These are phyloP conservation scores for Epinephelus awoara DNA, from an alignment of 2,797 vertebrate species.

Conservation along the genomic window DNA sequence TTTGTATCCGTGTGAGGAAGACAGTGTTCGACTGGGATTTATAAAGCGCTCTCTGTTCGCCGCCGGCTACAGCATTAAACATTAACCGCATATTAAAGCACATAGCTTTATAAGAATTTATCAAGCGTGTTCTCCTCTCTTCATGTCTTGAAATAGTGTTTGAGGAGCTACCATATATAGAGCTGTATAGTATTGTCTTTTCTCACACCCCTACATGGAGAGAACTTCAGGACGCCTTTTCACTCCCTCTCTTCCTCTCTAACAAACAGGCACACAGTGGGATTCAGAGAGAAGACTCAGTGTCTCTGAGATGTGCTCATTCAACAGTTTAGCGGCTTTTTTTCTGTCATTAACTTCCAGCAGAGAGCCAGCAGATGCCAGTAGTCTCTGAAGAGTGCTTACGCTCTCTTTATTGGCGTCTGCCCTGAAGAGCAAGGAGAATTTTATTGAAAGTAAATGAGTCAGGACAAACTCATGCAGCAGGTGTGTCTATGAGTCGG, in stretches of 20 bases:
- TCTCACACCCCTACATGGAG: constrained; percentile 62
- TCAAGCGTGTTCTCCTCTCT: constrained; percentile 19
- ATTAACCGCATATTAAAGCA: constrained; percentile 22
- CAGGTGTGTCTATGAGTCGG: constrained; percentile 43
- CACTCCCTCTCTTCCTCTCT: constrained; percentile 18
- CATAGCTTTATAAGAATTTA: constrained; percentile 27
- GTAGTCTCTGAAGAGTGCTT: constrained; percentile 40
- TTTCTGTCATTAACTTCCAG: constrained; percentile 40
- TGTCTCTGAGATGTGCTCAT: constrained; percentile 16
- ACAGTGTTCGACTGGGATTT: constrained; percentile 39
- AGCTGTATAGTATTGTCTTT: constrained; percentile 40
- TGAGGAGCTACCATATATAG: constrained; percentile 60
- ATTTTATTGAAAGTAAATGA: constrained; percentile 56
- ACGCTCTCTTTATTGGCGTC: constrained; percentile 26
- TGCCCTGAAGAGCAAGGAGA: constrained; percentile 16
- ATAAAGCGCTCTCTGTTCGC: constrained; percentile 51
- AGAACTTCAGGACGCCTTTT: constrained; percentile 16
- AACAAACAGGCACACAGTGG: constrained; percentile 21
- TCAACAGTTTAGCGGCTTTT: constrained; percentile 31
- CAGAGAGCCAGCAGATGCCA: constrained; percentile 27
- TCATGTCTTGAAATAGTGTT: constrained; percentile 32
- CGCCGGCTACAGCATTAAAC: constrained; percentile 37
- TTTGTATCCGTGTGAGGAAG: constrained; percentile 61
- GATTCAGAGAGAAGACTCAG: constrained; percentile 18
- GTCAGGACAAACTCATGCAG: constrained; percentile 30